Evolutionary conservation across 2,888 invertebrate genomes (phyloP).

Genomic region (Amiota communis): DNA sequence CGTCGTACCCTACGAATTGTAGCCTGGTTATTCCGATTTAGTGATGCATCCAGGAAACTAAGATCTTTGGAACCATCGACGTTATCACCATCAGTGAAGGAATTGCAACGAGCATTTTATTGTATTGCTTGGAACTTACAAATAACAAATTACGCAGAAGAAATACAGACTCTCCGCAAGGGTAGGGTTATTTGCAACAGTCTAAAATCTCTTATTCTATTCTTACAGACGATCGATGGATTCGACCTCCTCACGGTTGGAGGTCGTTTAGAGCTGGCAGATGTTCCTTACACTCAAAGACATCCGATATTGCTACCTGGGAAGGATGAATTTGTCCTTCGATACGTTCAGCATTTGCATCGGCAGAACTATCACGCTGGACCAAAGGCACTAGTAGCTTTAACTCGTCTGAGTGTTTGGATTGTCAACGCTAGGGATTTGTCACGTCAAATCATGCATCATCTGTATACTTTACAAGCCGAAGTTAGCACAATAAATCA

Average conservation of each 20-base stretch:
- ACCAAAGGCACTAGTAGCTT: neutral
- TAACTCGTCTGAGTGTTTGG: neutral
- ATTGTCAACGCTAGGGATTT: too few species aligned
- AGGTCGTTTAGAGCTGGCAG: constrained; percentile 5
- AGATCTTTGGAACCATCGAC: too few species aligned
- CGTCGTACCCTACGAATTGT: too few species aligned
- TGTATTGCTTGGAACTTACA: neutral
- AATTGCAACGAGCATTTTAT: too few species aligned
- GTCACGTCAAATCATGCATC: too few species aligned
- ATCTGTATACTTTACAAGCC: too few species aligned
- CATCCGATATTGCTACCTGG: neutral
- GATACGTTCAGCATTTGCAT: too few species aligned
- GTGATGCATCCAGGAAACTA: too few species aligned
- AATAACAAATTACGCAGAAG: neutral
- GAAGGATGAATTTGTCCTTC: neutral
- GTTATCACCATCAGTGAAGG: too few species aligned
- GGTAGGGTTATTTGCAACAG: neutral
- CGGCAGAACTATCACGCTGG: constrained; percentile 2
- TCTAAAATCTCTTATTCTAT: too few species aligned
- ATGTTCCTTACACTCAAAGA: neutral
- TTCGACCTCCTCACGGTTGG: neutral
- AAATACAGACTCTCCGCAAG: neutral
- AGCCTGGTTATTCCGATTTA: too few species aligned
- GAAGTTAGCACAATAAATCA: too few species aligned
- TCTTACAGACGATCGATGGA: neutral